phyloP scores from a whole-genome alignment of 2,888 invertebrate genomes.

The Cremastinae sp. region DNA sequence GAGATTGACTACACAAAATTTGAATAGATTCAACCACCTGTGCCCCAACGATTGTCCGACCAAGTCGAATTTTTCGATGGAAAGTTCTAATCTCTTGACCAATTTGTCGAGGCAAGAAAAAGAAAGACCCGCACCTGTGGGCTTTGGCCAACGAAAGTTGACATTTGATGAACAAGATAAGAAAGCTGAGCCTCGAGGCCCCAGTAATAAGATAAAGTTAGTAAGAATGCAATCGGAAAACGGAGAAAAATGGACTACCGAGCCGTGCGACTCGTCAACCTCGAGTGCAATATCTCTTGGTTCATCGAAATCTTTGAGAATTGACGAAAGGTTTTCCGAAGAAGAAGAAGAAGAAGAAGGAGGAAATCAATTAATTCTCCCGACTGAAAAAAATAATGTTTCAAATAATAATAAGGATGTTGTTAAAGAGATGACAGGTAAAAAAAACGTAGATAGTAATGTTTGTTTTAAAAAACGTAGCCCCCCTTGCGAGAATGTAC shows the following conservation, averaged over 20 bases:
- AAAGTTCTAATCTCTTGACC: not conserved
- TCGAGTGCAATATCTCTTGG: not conserved
- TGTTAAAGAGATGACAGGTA: not conserved
- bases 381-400: slow-evolving; percentile 1
- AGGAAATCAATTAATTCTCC: too few relatives aligned
- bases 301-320: not conserved
- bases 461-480: slow-evolving; percentile 20
- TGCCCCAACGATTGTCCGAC: not conserved
- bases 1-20: slow-evolving; percentile 35
- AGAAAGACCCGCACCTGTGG: not conserved
- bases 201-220: slow-evolving; percentile 20
- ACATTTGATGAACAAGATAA: not conserved
- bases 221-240: slow-evolving; percentile 23
- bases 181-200: not conserved
- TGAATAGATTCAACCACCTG: slow-evolving; percentile 20
- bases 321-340: not conserved
- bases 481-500: not conserved
- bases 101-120: not conserved
- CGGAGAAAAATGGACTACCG: slow-evolving; percentile 4
- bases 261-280: not conserved
- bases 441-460: slow-evolving; percentile 4
- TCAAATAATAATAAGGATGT: not conserved
- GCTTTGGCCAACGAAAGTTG: slow-evolving; percentile 36
- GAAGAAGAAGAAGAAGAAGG: not conserved
- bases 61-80: not conserved